Evolutionary conservation across 2,113 vertebrate genomes (phyloP).

Genomic region (Bujurquina vittata): DNA sequence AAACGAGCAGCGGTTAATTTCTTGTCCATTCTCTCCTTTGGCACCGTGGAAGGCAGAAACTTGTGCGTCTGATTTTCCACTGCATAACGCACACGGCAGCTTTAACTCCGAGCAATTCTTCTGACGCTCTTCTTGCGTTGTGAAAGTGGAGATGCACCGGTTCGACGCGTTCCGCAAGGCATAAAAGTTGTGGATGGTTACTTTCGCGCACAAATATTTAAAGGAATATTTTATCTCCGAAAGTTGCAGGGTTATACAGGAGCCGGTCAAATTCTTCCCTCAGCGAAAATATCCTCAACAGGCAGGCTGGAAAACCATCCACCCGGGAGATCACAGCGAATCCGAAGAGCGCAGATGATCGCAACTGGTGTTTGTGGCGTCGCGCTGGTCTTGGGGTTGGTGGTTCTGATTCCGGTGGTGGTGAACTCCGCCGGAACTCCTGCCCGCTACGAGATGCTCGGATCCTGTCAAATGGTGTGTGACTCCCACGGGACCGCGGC

Average conservation of each 20-base stretch:
- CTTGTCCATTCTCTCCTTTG: constrained; percentile 64
- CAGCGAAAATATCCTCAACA: constrained; percentile 88
- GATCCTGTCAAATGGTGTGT: constrained; percentile 96
- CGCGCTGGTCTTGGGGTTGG: constrained; percentile 93
- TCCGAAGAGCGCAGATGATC: constrained; percentile 93
- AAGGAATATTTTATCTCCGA: constrained; percentile 38
- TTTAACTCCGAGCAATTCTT: not conserved
- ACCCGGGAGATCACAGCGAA: constrained; percentile 88
- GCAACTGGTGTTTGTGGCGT: constrained; percentile 94
- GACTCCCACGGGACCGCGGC: constrained; percentile 91
- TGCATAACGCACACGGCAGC: not conserved
- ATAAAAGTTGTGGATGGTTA: constrained; percentile 72
- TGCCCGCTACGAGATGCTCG: constrained; percentile 95
- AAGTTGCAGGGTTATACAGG: constrained; percentile 18
- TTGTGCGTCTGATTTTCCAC: constrained; percentile 29
- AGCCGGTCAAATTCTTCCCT: constrained; percentile 44
- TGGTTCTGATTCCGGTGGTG: constrained; percentile 95
- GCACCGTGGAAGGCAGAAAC: constrained; percentile 54
- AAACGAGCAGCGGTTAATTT: constrained; percentile 49
- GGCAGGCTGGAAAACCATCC: constrained; percentile 93
- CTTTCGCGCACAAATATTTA: constrained; percentile 51
- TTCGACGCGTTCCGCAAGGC: constrained; percentile 33
- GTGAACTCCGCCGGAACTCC: constrained; percentile 93
- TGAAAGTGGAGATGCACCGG: constrained; percentile 41
- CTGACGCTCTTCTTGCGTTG: not conserved